phyloP scores from a whole-genome alignment of 1,140 invertebrate species.

The Thaumatotibia leucotreta region DNA sequence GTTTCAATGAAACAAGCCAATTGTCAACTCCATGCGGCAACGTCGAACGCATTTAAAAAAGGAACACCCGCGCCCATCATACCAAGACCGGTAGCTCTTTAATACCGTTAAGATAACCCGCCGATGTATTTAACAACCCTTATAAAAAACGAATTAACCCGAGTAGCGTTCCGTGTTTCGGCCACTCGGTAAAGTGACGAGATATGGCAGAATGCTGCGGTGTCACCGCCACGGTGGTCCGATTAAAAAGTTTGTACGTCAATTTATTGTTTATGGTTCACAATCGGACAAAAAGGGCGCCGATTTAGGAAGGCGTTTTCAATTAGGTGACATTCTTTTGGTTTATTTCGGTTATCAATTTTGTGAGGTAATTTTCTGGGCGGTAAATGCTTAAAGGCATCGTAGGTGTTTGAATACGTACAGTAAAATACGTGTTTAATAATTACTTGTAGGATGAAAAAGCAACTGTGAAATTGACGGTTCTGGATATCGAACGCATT shows the following conservation, averaged over 20 bases:
- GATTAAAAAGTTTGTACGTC: conserved; percentile 16
- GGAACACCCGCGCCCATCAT: background rate
- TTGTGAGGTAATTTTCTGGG: background rate
- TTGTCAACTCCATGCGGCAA: background rate
- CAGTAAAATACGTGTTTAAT: no score
- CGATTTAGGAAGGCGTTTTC: conserved; percentile 9
- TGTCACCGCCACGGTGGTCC: conserved; percentile 17
- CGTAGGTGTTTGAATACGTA: no score
- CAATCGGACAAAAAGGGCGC: conserved; percentile 7
- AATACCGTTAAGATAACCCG: conserved; percentile 47
- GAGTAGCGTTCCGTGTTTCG: conserved; percentile 49
- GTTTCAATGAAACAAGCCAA: no score
- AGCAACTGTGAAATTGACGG: no score
- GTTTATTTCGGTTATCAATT: background rate
- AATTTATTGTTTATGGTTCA: conserved; percentile 13
- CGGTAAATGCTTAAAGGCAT: background rate
- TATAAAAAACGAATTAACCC: conserved; percentile 24
- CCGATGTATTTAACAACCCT: conserved; percentile 9
- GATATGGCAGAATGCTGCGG: conserved; percentile 13
- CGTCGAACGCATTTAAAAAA: background rate
- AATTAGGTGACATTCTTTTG: background rate
- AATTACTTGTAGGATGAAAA: no score
- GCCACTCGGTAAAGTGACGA: conserved; percentile 20
- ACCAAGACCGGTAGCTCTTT: conserved; percentile 46
- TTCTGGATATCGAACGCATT: no score